Percentiles rank a stretch among this genome's conserved stretches.
Conservation (phyloP, 2,888 invertebrate species). For the Leucophora obtusa region DNA sequence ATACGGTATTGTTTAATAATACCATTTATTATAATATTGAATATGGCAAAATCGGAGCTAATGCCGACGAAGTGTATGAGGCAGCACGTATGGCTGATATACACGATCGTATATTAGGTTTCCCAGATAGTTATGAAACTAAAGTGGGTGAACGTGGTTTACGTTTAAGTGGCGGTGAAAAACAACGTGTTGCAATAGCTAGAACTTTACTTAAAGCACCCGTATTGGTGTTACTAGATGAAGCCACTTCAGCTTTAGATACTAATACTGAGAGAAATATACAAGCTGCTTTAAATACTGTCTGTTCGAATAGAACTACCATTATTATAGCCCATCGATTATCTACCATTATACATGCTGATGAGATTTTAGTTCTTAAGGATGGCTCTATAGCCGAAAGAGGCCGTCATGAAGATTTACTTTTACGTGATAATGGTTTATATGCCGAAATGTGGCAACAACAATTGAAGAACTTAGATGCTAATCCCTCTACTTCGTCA, state of each 20-base stretch:
- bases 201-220: slow-evolving; percentile 96
- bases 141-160: slow-evolving; percentile 97
- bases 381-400: slow-evolving; percentile 95
- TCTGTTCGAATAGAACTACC: slow-evolving; percentile 93
- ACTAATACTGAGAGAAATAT: slow-evolving; percentile 98
- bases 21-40: slow-evolving; percentile 96
- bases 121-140: slow-evolving; percentile 93
- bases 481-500: slow-evolving; percentile 49
- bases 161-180: slow-evolving; percentile 97
- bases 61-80: slow-evolving; percentile 89
- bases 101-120: slow-evolving; percentile 93
- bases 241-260: slow-evolving; percentile 96
- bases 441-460: slow-evolving; percentile 97
- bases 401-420: slow-evolving; percentile 86
- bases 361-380: slow-evolving; percentile 94
- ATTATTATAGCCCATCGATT: slow-evolving; percentile 96
- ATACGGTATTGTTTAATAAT: slow-evolving; percentile 96
- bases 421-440: slow-evolving; percentile 85
- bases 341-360: slow-evolving; percentile 96
- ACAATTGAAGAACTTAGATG: slow-evolving; percentile 81
- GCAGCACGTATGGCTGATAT: slow-evolving; percentile 96
- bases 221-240: slow-evolving; percentile 93
- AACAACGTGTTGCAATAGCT: slow-evolving; percentile 98
- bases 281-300: slow-evolving; percentile 89
- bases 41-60: slow-evolving; percentile 90